phyloP scores from a whole-genome alignment of 2,888 invertebrate genomes.

The Temnothorax rugatulus region DNA sequence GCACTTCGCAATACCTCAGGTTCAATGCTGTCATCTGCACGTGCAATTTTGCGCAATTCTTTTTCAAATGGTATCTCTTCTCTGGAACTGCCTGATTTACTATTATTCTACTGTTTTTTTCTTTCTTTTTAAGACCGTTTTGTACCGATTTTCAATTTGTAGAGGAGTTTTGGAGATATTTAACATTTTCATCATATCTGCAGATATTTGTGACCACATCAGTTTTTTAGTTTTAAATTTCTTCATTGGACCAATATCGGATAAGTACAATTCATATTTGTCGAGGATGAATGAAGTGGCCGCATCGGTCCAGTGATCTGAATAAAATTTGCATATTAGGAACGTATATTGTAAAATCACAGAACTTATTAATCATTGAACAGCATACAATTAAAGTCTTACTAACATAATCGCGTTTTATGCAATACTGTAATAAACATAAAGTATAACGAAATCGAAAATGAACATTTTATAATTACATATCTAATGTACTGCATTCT shows the following conservation, averaged over 20 bases:
- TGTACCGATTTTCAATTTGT: slow-evolving; percentile 8
- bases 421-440: neutral
- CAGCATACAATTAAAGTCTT: neutral
- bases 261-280: neutral
- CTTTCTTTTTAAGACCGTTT: neutral
- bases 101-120: slow-evolving; percentile 8
- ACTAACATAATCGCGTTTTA: slow-evolving; percentile 3
- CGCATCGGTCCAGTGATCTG: neutral
- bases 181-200: slow-evolving; percentile 6
- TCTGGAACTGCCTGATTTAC: neutral
- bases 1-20: slow-evolving; percentile 16
- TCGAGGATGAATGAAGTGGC: neutral
- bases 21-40: slow-evolving; percentile 20
- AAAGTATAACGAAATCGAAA: neutral
- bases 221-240: slow-evolving; percentile 4
- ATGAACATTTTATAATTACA: neutral
- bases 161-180: neutral
- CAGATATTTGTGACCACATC: neutral
- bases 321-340: slow-evolving; percentile 3
- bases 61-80: slow-evolving; percentile 5
- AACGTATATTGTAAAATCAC: neutral
- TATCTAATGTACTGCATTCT: too few relatives aligned
- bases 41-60: neutral
- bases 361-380: neutral
- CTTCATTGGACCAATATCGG: neutral